Percentiles rank a stretch among this genome's conserved stretches.
phyloP scores from a whole-genome alignment of 2,113 vertebrate genomes.

The Lophius piscatorius region DNA sequence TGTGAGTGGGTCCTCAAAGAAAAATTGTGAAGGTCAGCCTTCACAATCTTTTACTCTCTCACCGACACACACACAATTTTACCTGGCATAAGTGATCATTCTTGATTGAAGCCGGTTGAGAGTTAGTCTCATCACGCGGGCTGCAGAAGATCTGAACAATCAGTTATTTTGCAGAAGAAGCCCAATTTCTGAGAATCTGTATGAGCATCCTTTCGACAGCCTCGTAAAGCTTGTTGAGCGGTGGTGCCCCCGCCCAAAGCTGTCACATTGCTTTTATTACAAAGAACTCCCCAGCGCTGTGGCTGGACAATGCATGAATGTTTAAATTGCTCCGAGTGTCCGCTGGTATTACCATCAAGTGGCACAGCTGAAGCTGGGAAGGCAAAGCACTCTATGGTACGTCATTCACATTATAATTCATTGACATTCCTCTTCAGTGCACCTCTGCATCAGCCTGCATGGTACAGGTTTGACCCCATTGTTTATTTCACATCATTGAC shows the following conservation, averaged over 20 bases:
- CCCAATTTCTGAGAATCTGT: constrained; percentile 8
- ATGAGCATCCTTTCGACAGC: constrained; percentile 35
- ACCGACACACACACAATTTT: constrained; percentile 4
- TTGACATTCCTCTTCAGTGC: constrained; percentile 69
- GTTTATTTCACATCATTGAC: constrained; percentile 51
- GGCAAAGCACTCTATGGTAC: constrained; percentile 69
- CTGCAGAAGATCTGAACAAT: not conserved
- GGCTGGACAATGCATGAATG: constrained; percentile 86
- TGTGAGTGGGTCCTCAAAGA: constrained; percentile 63
- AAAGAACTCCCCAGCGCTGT: constrained; percentile 75
- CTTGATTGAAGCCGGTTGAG: constrained; percentile 36
- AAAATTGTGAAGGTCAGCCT: constrained; percentile 73
- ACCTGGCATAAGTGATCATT: constrained; percentile 10
- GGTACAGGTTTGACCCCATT: constrained; percentile 34
- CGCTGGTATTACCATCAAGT: constrained; percentile 85
- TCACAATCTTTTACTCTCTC: constrained; percentile 37
- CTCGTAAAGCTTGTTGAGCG: constrained; percentile 58
- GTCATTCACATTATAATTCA: constrained; percentile 75
- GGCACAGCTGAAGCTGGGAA: constrained; percentile 78
- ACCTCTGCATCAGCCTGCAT: constrained; percentile 40
- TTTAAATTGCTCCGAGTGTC: constrained; percentile 87
- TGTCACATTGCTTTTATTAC: constrained; percentile 87
- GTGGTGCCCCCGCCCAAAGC: constrained; percentile 70
- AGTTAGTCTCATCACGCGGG: not conserved
- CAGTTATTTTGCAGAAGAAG: not conserved